Evolutionary conservation across 2,113 vertebrate species (phyloP), one percentile per base, ranked within the genome.

Genomic region (Octodon degus): DNA sequence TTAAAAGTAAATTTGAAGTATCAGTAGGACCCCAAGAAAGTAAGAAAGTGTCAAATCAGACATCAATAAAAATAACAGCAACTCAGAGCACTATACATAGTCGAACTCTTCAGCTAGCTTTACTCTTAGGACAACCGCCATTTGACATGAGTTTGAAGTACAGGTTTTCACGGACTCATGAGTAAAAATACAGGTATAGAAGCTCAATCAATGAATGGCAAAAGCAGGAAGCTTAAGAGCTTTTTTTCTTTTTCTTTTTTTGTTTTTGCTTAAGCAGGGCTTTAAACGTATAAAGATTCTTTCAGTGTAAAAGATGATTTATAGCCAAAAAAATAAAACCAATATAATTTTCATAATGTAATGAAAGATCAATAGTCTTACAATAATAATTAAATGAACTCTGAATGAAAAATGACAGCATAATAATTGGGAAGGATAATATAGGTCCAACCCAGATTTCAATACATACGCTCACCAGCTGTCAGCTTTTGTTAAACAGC

Each of bases 1-100:
- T 7, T 90, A 91, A 91, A 95, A 76, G 86, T 96, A 84, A 70
- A 43, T 70, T 19, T 74, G 14, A 79, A 34, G 13, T 37, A 76
- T 79, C 77, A 84, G 79, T 79, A 67, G 95, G 16, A 25, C 30
- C 12, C 12, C 1, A 53, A 37, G 37, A 90, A 93, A 70, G 30
- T 68, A 70, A 89, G 25, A 77, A n/a, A 79, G 43, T 93, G 20
- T 89, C 74, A 88, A 60, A 8, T 60, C 24, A 89, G 63, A 27
- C 2, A 72, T 40, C 40, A 24, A 63, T 47, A 74, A 88, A 94
- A 27, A 91, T 43, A 50, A 50, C 14, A 63, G 1, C 13, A 84
- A 65, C 63, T 77, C 50, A 65, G 90, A 91, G 30, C 91, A 58
- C 25, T 76, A 90, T 58, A 16, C 17, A 84, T 13, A 89, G 16